A percentile compares a stretch with the other conserved stretches of the same genome.
Conservation (phyloP, 2,888 invertebrate genomes). For the Ametastegia equiseti region DNA sequence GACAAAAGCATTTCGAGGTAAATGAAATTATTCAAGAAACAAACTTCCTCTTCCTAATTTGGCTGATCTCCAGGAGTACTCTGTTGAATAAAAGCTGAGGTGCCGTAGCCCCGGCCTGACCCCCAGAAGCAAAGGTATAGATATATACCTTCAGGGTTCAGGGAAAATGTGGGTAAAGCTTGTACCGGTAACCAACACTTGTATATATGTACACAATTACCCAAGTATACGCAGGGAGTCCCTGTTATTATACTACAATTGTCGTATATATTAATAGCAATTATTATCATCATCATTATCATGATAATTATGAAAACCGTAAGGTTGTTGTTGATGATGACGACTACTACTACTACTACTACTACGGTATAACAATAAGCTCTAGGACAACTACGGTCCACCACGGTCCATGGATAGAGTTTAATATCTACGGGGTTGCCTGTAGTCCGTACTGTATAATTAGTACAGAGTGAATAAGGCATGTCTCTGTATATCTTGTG, state of each 20-base stretch:
- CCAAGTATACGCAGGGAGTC: not conserved
- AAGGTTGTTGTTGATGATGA: not conserved
- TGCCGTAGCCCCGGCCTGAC: not conserved
- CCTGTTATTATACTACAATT: slow-evolving; percentile 2
- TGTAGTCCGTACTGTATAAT: not conserved
- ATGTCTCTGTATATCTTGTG: too few species aligned
- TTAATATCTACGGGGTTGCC: not conserved
- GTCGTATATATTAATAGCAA: too few species aligned
- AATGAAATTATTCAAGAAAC: slow-evolving; percentile 24
- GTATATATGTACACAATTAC: not conserved
- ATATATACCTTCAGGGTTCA: too few species aligned
- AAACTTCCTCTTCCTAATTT: not conserved
- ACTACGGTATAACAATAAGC: slow-evolving; percentile 21
- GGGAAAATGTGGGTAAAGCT: not conserved
- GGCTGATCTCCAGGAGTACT: not conserved
- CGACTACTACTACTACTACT: not conserved
- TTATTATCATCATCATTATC: not conserved
- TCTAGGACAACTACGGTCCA: not conserved
- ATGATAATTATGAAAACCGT: not conserved
- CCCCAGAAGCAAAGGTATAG: not conserved
- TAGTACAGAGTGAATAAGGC: not conserved
- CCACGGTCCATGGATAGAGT: not conserved
- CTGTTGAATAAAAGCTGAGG: not conserved
- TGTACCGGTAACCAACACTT: not conserved
- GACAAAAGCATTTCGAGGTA: not conserved